Evolutionary conservation across 2,113 vertebrate genomes (phyloP).

Genomic region (Hemichromis elongatus): DNA sequence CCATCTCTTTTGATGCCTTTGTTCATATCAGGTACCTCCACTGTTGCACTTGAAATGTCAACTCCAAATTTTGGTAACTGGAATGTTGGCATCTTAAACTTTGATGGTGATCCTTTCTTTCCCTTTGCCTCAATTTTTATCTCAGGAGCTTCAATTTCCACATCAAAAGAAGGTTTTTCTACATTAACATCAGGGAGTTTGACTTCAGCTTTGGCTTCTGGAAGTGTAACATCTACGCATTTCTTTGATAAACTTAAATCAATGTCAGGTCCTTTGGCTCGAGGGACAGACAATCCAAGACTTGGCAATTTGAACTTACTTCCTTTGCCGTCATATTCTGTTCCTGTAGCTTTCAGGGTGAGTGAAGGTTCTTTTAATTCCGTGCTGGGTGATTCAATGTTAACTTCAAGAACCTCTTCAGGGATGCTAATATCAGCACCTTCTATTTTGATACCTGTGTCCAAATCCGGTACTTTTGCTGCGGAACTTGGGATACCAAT

Average conservation of each 20-base stretch:
- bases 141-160: neutral
- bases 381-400: rapidly evolving
- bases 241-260: neutral
- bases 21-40: neutral
- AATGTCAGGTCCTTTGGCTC: neutral
- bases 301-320: conserved; percentile 36
- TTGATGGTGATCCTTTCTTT: neutral
- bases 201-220: neutral
- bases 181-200: neutral
- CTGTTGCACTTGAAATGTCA: neutral
- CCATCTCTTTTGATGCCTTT: too few relatives aligned
- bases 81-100: conserved; percentile 18
- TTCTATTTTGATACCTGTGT: neutral
- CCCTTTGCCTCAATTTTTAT: neutral
- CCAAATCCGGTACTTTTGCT: neutral
- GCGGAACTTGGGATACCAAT: rapidly evolving
- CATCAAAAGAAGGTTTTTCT: neutral
- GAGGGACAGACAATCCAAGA: conserved; percentile 10
- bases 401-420: neutral
- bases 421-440: neutral
- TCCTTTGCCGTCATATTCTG: neutral
- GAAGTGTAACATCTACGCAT: neutral
- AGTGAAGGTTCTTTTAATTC: neutral
- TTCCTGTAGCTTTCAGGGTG: neutral
- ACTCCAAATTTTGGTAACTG: conserved; percentile 47